Evolutionary conservation across 2,113 vertebrate genomes (phyloP).

Genomic region (Scortum barcoo): DNA sequence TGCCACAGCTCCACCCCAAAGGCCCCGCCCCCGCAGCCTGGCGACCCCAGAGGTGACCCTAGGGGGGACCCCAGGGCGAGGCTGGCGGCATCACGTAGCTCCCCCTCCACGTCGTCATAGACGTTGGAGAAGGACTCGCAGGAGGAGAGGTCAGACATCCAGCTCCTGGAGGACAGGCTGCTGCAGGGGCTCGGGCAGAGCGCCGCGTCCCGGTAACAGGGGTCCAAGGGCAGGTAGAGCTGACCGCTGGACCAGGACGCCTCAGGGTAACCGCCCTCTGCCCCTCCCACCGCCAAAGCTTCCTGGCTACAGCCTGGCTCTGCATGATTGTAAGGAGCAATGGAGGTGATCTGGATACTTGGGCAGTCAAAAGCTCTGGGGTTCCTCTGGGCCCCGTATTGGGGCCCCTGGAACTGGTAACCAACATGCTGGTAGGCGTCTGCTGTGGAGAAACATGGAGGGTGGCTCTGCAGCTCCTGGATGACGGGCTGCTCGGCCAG

Average conservation of each 20-base stretch:
- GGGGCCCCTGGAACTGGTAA: slow-evolving; percentile 83
- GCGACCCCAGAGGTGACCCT: slow-evolving; percentile 86
- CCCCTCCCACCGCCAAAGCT: slow-evolving; percentile 29
- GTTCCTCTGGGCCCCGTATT: slow-evolving; percentile 86
- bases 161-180: slow-evolving; percentile 85
- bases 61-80: slow-evolving; percentile 85
- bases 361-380: slow-evolving; percentile 94
- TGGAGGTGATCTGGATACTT: slow-evolving; percentile 98
- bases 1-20: slow-evolving; percentile 93
- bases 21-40: slow-evolving; percentile 78
- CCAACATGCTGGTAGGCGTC: slow-evolving; percentile 83
- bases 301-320: slow-evolving; percentile 55
- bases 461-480: slow-evolving; percentile 85
- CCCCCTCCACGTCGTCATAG: slow-evolving; percentile 92
- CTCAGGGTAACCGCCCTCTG: slow-evolving; percentile 60
- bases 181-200: slow-evolving; percentile 83
- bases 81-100: slow-evolving; percentile 90
- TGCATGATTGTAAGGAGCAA: slow-evolving; percentile 77
- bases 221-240: slow-evolving; percentile 93
- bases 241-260: slow-evolving; percentile 85
- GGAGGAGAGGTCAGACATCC: slow-evolving; percentile 90
- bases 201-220: slow-evolving; percentile 88
- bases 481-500: slow-evolving; percentile 85
- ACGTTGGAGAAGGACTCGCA: slow-evolving; percentile 95
- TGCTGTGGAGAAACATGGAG: slow-evolving; percentile 81